These are phyloP conservation scores for Toxotes lorentzi DNA, from an alignment of 2,797 vertebrate species.

Conservation along the genomic window DNA sequence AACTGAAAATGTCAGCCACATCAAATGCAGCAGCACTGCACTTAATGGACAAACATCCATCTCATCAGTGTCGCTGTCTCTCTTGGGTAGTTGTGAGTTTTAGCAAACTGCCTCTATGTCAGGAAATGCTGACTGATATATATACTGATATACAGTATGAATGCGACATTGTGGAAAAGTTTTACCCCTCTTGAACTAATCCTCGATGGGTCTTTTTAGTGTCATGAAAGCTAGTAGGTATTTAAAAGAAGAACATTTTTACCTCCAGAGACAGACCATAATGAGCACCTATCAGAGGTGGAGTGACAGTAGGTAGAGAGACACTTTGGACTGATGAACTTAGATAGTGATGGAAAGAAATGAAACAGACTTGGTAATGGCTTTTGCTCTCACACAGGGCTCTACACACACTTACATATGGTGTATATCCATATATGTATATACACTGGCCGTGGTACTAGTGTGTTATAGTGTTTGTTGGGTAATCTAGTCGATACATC, in stretches of 20 bases:
- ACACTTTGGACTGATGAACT: slow-evolving; percentile 47
- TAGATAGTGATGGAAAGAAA: slow-evolving; percentile 45
- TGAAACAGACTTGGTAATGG: slow-evolving; percentile 61
- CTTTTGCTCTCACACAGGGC: slow-evolving; percentile 36
- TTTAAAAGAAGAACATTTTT: slow-evolving; percentile 42
- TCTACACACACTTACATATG: slow-evolving; percentile 18
- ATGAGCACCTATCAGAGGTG: slow-evolving; percentile 51
- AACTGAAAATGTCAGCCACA: slow-evolving; percentile 48
- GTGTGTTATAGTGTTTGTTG: neutral
- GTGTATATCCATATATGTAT: too few relatives aligned
- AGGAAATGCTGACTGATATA: slow-evolving; percentile 23
- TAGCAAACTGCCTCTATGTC: slow-evolving; percentile 2
- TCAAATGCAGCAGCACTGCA: slow-evolving; percentile 30
- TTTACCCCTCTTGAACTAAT: neutral
- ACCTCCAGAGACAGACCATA: slow-evolving; percentile 42
- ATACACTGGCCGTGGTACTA: too few relatives aligned
- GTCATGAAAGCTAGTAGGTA: slow-evolving; percentile 18
- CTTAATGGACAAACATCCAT: slow-evolving; percentile 10
- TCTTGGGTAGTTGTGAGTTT: slow-evolving; percentile 6
- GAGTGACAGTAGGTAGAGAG: slow-evolving; percentile 33
- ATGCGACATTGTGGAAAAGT: neutral
- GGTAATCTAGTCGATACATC: neutral
- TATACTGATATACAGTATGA: neutral
- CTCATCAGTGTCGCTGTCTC: neutral
- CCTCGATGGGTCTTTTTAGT: neutral